Evolutionary conservation across 35 echinoderm and acorn worm species (phyloP).

Genomic region (Ophioderma brevispina): DNA sequence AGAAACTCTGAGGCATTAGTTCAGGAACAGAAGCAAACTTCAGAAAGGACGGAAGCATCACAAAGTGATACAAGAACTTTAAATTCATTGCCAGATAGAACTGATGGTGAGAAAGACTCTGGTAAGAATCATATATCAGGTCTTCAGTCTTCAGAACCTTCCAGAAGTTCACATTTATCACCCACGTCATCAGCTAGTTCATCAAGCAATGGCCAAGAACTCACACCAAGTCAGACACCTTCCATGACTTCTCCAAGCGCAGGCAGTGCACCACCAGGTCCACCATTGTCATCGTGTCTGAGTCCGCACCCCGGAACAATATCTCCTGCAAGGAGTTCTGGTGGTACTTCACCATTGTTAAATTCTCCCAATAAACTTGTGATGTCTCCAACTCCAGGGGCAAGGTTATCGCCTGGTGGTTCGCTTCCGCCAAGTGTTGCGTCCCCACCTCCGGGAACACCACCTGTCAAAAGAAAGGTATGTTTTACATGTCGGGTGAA

Average conservation of each 20-base stretch:
- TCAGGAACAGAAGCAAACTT: neutral
- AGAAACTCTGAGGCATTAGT: neutral
- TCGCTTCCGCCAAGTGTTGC: neutral
- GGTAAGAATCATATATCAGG: no score
- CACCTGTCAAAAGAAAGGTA: conserved; percentile 26
- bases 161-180: neutral
- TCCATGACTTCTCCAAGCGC: neutral
- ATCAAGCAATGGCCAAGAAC: neutral
- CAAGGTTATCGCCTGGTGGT: neutral
- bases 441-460: conserved; percentile 17
- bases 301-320: neutral
- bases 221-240: neutral
- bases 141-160: neutral
- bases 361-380: neutral
- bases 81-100: neutral
- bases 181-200: neutral
- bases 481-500: neutral
- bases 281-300: neutral
- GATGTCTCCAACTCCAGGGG: conserved; percentile 10
- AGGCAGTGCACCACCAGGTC: neutral
- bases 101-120: neutral
- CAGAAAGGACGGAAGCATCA: neutral
- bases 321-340: neutral
- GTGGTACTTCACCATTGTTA: neutral
- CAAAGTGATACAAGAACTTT: neutral